These are phyloP conservation scores for Ptychochromis oligacanthus DNA, from an alignment of 2,113 vertebrate species.

Conservation along the genomic window DNA sequence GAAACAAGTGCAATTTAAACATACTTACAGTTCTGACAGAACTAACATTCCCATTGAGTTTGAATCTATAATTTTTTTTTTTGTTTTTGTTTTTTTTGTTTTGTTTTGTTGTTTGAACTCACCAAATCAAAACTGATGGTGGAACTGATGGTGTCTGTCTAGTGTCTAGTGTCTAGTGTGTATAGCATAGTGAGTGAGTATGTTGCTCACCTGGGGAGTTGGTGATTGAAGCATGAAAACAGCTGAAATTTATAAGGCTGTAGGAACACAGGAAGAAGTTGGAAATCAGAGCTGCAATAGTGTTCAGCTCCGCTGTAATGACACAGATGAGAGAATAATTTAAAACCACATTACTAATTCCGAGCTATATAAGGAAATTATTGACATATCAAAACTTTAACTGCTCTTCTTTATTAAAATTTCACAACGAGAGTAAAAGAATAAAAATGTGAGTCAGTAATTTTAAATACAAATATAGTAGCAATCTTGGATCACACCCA, in stretches of 20 bases:
- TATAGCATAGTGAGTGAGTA: not conserved
- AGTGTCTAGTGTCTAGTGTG: too few species aligned
- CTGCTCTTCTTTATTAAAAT: not conserved
- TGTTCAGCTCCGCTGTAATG: constrained; percentile 75
- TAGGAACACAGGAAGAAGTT: constrained; percentile 85
- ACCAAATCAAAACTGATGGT: accelerated
- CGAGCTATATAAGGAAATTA: not conserved
- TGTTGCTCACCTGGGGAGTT: constrained; percentile 77
- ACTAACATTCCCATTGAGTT: too few species aligned
- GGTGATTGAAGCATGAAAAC: constrained; percentile 82
- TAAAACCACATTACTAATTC: not conserved
- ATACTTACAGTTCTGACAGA: too few species aligned
- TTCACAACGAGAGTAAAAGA: not conserved
- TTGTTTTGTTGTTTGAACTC: too few species aligned
- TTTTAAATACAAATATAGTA: not conserved
- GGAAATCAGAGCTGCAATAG: constrained; percentile 78
- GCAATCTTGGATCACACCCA: constrained; percentile 46
- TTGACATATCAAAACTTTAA: too few species aligned
- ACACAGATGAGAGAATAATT: not conserved
- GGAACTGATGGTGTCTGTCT: accelerated
- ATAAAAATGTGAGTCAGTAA: not conserved
- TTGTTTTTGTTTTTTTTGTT: too few species aligned
- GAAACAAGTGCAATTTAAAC: too few species aligned
- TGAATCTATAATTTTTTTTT: too few species aligned
- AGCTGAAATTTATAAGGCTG: constrained; percentile 84